A percentile compares a stretch with the other conserved stretches of the same genome.
These are phyloP conservation scores for Gasteruption jaculator DNA, from an alignment of 2,888 invertebrate species.

Conservation along the genomic window DNA sequence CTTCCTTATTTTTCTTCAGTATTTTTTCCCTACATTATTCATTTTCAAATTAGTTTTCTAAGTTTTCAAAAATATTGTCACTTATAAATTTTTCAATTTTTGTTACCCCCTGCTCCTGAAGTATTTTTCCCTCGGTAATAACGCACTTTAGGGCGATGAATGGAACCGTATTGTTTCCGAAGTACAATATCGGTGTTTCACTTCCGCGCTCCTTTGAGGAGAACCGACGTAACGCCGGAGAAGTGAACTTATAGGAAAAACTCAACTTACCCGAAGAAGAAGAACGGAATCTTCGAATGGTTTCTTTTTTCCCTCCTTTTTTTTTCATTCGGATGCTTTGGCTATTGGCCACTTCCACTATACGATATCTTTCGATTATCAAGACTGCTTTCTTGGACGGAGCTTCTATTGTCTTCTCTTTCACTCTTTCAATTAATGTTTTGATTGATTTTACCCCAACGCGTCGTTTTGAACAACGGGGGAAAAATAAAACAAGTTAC, in stretches of 20 bases:
- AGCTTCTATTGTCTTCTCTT: constrained; percentile 46
- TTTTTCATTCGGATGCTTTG: constrained; percentile 23
- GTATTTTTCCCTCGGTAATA: too few relatives aligned
- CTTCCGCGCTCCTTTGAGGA: too few relatives aligned
- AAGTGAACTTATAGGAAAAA: constrained; percentile 3
- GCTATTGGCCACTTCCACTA: constrained; percentile 38
- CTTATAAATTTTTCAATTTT: too few relatives aligned
- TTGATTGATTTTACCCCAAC: constrained; percentile 49
- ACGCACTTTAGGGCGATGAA: too few relatives aligned
- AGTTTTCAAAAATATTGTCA: too few relatives aligned
- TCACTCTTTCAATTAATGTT: constrained; percentile 53
- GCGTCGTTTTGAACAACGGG: too few relatives aligned
- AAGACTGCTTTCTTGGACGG: constrained; percentile 41
- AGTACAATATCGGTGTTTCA: too few relatives aligned
- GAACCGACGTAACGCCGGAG: neutral
- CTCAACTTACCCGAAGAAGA: too few relatives aligned
- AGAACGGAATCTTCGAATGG: constrained; percentile 22
- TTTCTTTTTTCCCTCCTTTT: constrained; percentile 18
- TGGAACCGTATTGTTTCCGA: too few relatives aligned
- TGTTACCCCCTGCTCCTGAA: too few relatives aligned
- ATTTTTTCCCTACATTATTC: neutral
- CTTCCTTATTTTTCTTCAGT: neutral
- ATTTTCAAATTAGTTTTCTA: constrained; percentile 2
- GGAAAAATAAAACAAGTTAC: too few relatives aligned
- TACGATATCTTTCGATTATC: constrained; percentile 49